Evolutionary conservation across 2,888 invertebrate genomes (phyloP), one percentile per base, ranked within the genome.

Genomic region (Stictocephala bisonia): DNA sequence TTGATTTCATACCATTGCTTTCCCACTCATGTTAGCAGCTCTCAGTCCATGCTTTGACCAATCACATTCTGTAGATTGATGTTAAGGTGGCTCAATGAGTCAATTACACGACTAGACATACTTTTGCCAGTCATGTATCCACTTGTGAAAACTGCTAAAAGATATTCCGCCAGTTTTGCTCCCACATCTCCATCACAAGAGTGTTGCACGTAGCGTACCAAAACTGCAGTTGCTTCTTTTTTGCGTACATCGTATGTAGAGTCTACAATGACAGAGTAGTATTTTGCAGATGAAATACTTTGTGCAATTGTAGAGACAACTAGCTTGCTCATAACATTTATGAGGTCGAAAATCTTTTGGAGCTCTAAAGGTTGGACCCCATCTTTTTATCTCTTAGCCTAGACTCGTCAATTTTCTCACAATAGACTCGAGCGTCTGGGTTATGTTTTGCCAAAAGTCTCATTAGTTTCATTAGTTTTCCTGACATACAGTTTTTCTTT

Each of bases 231-330:
- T 53, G 24, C 53, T 53, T 53, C 53, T 53, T 53, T 53, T 53
- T 53, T 53, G 53, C 53, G 18, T n/a, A 11, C 40, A 35, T 3
- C 24, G 22, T 53, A 53, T 6, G 53, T 4, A 53, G 53, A 53
- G 53, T 53, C 4, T 22, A 53, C 53, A 53, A 53, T 53, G 53
- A 53, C 22, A 7, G 53, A 53, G 3, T 53, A 53, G 53, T 53
- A 53, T 24, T 53, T 53, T 53, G 53, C 18, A 53, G 53, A 53
- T 20, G 22, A 53, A 53, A 53, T 53, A 53, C 53, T n/a, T 53
- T 53, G 18, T 15, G 53, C 53, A 20, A 53, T 53, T 20, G 53
- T 53, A 53, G 53, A 53, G 18, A 35, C 40, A n/a, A n/a, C n/a
- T n/a, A n/a, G n/a, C n/a, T n/a, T n/a, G n/a, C n/a, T n/a, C n/a